Base-by-base conservation (phyloP, 2,888 invertebrate species). In the Ectemnius lituratus region DNA sequence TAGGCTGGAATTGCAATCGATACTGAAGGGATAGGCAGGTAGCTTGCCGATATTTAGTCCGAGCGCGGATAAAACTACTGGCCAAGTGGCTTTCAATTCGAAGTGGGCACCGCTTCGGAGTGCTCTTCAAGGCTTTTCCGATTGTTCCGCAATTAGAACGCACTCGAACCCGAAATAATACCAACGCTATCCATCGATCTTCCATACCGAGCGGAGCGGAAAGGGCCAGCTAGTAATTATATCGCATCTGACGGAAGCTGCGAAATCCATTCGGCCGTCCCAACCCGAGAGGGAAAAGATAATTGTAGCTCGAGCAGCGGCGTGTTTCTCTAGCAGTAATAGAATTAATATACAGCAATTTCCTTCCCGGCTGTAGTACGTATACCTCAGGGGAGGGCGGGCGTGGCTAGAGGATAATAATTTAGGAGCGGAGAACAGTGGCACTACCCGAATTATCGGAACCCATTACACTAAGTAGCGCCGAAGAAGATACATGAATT, bases 401-500 rank as follows among this genome's bases (percentile, higher is more conserved):
- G 37, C 66, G 45, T 28, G 49, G 57, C 46, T 16, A 28, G 11
- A 6, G n/a, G 4, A 13, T 47, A 63, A 37, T 46, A 37, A 20
- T 13, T 20, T 37, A 49, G 47, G 64, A 18, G 47, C 47, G 60
- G 28, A 60, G 37, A 28, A 49, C 56, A 23, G 23, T 47, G 62
- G 3, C 16, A 59, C 49, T 62, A 64, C 46, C 65, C 72, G 66
- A 66, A 76, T 76, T 67, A 67, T 59, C 47, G 49, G 56, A 66
- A 67, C 37, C 67, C 62, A 73, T 78, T 70, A 67, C 62, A 57
- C 11, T 28, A 58, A 64, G 46, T 47, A 37, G 49, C 60, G 27
- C 45, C 49, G 8, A 20, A 16, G 59, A n/a, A 65, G 71, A 4
- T 52, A 62, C 62, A 72, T 65, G 71, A 76, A 71, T 76, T 72